phyloP scores from a whole-genome alignment of 2,113 vertebrate species.

The Cochlearius cochlearius region DNA sequence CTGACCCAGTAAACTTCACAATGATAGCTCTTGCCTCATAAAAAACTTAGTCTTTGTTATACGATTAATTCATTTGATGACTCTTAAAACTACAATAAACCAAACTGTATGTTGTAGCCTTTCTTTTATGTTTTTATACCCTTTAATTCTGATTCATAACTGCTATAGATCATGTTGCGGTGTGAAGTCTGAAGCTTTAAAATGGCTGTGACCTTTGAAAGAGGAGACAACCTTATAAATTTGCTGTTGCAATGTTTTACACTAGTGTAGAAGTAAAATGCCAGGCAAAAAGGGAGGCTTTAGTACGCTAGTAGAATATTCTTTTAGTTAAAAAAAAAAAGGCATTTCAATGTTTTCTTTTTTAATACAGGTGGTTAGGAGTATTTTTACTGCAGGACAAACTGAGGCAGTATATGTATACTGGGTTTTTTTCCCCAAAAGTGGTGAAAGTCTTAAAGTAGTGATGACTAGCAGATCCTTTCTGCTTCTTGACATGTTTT shows the following conservation, averaged over 20 bases:
- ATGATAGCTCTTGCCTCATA: background rate
- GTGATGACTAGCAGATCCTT: background rate
- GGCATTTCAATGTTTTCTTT: background rate
- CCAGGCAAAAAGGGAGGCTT: background rate
- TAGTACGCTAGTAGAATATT: background rate
- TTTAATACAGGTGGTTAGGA: background rate
- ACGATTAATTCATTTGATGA: background rate
- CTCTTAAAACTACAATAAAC: background rate
- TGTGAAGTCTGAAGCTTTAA: slow-evolving; percentile 37
- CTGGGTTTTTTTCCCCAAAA: background rate
- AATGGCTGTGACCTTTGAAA: slow-evolving; percentile 64
- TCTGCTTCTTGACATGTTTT: background rate
- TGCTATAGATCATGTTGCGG: slow-evolving; percentile 11
- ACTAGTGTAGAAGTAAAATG: background rate
- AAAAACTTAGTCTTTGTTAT: background rate
- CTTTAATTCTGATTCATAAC: slow-evolving; percentile 17
- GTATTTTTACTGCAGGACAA: background rate
- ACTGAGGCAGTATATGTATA: background rate
- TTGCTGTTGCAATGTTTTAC: background rate
- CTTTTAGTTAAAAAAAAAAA: background rate
- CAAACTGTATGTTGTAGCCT: background rate
- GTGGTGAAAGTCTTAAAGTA: background rate
- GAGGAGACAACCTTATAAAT: slow-evolving; percentile 24
- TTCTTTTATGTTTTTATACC: slow-evolving; percentile 11
- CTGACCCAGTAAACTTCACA: background rate